Base-by-base conservation (phyloP, 2,888 invertebrate species). In the Ectemnius cavifrons region DNA sequence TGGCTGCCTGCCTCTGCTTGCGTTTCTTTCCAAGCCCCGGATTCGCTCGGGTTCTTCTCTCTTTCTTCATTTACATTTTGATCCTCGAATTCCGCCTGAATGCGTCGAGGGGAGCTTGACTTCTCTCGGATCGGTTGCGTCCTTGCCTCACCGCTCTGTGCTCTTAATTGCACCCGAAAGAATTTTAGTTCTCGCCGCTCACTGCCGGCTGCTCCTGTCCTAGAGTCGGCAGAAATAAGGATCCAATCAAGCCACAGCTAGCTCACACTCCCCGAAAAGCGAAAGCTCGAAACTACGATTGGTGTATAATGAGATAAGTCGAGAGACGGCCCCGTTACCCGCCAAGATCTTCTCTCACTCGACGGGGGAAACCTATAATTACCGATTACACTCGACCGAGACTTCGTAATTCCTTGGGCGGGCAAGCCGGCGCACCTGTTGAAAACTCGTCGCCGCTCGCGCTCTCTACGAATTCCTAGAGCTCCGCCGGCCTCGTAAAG, bases 351-450 rank as follows among this genome's bases (percentile, higher is more conserved):
- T 64, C 70, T 80, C 69, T 66, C 63, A 60, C 58, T 61, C 58
- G 69, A n/a, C 69, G 64, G 61, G 66, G 37, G 77, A 79, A 82
- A 83, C 85, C 84, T 82, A 77, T 88, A 89, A 89, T 89, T 89
- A 89, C 81, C 85, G 86, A 88, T 88, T 86, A 88, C 83, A 88
- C 83, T 80, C 76, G 81, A 63, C 16, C 67, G 74, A 77, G 81
- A 78, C 81, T 84, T 84, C 66, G 76, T 86, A 82, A 86, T 86
- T 83, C 85, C 74, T 63, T 18, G 27, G 57, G 45, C 20, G 56
- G 66, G 59, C 45, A 69, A 67, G 68, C 67, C 37, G 71, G 73
- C 79, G 73, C 83, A 83, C 83, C 83, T 83, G 83, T 84, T 83
- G 82, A 78, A 76, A 82, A 75, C 83, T 58, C 76, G 59, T 77